Evolutionary conservation across 2,797 vertebrate genomes (phyloP).

Genomic region (Etheostoma nigrum): DNA sequence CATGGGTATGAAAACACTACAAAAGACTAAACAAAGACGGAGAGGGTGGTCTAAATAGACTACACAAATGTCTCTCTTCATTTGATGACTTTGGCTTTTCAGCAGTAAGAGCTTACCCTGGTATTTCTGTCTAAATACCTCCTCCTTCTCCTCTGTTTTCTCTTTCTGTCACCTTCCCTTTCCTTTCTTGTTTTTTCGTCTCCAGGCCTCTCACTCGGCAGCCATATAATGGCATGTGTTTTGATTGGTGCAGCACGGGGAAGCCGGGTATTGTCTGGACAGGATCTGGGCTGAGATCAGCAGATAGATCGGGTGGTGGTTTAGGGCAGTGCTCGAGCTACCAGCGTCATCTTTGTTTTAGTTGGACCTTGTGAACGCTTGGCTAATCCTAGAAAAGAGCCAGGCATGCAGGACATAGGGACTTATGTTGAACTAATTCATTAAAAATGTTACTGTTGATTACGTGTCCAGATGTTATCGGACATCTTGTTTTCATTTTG

Average conservation of each 20-base stretch:
- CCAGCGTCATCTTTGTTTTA: conserved; percentile 83
- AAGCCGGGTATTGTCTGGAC: conserved; percentile 86
- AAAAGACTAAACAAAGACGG: conserved; percentile 62
- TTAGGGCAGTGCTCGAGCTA: conserved; percentile 63
- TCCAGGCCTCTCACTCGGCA: conserved; percentile 54
- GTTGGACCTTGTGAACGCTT: conserved; percentile 81
- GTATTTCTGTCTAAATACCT: conserved; percentile 31
- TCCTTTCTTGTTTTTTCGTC: conserved; percentile 57
- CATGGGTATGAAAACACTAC: conserved; percentile 45
- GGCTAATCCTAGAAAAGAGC: conserved; percentile 78
- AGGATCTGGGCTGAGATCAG: conserved; percentile 85
- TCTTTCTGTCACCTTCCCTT: conserved; percentile 60
- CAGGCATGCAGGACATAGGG: conserved; percentile 78
- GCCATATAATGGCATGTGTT: conserved; percentile 74
- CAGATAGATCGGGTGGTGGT: conserved; percentile 75
- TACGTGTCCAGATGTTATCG: conserved; percentile 66
- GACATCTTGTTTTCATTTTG: conserved; percentile 48
- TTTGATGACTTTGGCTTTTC: conserved; percentile 53
- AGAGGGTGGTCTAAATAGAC: conserved; percentile 57
- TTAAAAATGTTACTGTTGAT: conserved; percentile 70
- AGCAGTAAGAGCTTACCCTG: conserved; percentile 24
- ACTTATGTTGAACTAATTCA: conserved; percentile 70
- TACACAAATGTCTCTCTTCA: conserved; percentile 56
- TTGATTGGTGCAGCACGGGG: conserved; percentile 78
- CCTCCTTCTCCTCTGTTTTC: conserved; percentile 24